Conservation (phyloP, 2,113 vertebrate genomes). For the Hepsetus odoe region DNA sequence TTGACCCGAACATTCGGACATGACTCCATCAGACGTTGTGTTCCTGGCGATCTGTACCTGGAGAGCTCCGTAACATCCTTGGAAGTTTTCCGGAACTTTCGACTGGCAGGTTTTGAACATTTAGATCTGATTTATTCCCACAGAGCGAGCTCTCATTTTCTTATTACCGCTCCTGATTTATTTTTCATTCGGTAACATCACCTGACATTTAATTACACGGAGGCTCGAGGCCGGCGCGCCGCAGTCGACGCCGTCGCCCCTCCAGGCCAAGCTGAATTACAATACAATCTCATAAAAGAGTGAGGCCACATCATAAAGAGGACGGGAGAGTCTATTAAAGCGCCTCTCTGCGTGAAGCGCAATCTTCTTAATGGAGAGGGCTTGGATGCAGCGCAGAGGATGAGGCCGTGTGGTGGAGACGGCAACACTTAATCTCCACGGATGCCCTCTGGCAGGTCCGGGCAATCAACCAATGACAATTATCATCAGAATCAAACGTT, state of each 20-base stretch:
- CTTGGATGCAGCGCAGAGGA: slow-evolving; percentile 33
- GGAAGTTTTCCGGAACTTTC: slow-evolving; percentile 7
- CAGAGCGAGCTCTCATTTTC: slow-evolving; percentile 11
- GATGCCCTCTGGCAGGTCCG: no score
- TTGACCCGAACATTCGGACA: neutral
- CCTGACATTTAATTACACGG: slow-evolving; percentile 49
- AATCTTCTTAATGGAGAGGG: slow-evolving; percentile 67
- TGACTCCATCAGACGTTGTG: neutral
- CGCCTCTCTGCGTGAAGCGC: slow-evolving; percentile 53
- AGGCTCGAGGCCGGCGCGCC: slow-evolving; percentile 5
- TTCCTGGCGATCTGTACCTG: neutral
- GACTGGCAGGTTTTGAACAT: neutral
- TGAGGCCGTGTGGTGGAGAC: neutral
- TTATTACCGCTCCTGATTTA: slow-evolving; percentile 31
- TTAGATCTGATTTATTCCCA: neutral
- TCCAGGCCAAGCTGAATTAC: slow-evolving; percentile 33
- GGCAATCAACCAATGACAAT: no score
- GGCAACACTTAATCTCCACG: no score
- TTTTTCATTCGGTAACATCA: slow-evolving; percentile 38
- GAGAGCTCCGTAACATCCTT: neutral
- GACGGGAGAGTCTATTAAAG: slow-evolving; percentile 66
- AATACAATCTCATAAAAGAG: slow-evolving; percentile 54
- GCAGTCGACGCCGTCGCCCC: slow-evolving; percentile 33
- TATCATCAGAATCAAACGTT: no score
- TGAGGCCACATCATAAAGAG: slow-evolving; percentile 58